phyloP scores from a whole-genome alignment of 30 jellyfish, hydroid and myxozoan species.

The Turritopsis rubra region DNA sequence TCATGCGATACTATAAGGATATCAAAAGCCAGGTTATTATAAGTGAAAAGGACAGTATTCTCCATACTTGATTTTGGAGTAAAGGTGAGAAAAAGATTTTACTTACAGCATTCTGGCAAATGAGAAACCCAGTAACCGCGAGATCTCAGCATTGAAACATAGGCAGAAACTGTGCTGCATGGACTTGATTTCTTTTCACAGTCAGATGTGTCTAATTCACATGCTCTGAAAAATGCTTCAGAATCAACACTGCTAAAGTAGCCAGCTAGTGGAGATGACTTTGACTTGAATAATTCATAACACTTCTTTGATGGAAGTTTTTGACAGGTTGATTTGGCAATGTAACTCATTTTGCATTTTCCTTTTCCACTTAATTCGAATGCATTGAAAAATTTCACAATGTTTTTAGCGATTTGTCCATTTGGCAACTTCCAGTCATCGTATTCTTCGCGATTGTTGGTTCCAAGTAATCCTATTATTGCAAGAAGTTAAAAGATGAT shows the following conservation, averaged over 20 bases:
- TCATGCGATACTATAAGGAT: conserved; percentile 2
- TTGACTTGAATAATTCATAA: conserved; percentile 40
- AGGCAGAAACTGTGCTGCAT: conserved; percentile 87
- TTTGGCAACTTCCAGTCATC: conserved; percentile 81
- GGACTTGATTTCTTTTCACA: conserved; percentile 53
- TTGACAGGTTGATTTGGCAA: conserved; percentile 57
- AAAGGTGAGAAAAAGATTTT: not conserved
- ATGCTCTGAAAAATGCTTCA: conserved; percentile 82
- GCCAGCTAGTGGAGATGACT: conserved; percentile 47
- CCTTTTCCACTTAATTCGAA: conserved; percentile 81
- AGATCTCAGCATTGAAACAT: conserved; percentile 43
- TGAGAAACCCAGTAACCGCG: conserved; percentile 36
- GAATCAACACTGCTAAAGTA: conserved; percentile 67
- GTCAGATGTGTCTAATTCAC: conserved; percentile 78
- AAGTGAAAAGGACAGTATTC: not conserved
- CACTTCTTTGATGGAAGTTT: conserved; percentile 83
- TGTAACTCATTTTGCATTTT: conserved; percentile 45
- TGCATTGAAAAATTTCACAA: conserved; percentile 64
- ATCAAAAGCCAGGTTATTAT: not conserved
- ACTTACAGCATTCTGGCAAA: conserved; percentile 44
- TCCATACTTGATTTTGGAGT: not conserved
- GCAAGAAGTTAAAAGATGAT: not conserved
- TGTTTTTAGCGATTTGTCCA: conserved; percentile 66
- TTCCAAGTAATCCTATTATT: conserved; percentile 82
- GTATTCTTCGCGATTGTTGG: conserved; percentile 77